These are phyloP conservation scores for Trichogramma pretiosum DNA, from an alignment of 1,140 invertebrate genomes.

Conservation along the genomic window DNA sequence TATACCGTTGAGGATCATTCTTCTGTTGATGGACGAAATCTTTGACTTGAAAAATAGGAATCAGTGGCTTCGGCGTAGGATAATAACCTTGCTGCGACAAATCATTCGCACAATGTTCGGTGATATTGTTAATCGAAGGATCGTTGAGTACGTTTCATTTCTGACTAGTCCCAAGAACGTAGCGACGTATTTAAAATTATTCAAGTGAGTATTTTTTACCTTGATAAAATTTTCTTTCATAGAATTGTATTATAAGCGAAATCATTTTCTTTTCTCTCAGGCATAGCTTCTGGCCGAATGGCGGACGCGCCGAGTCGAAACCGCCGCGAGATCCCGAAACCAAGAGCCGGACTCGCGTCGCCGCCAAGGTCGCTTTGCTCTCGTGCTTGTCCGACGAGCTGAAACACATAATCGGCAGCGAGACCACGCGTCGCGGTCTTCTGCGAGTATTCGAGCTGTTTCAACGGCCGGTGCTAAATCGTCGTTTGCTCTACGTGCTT, in stretches of 20 bases:
- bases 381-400: constrained; percentile 75
- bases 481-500: constrained; percentile 77
- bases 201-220: constrained; percentile 62
- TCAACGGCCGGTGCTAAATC: constrained; percentile 77
- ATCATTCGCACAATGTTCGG: constrained; percentile 74
- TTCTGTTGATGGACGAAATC: constrained; percentile 83
- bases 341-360: constrained; percentile 71
- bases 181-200: constrained; percentile 75
- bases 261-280: constrained; percentile 44
- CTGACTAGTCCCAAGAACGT: constrained; percentile 84
- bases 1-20: constrained; percentile 77
- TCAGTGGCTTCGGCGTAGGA: constrained; percentile 76
- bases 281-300: constrained; percentile 72
- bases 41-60: constrained; percentile 82
- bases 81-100: constrained; percentile 71
- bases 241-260: background rate
- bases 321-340: constrained; percentile 61
- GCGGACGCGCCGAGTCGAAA: constrained; percentile 52
- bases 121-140: constrained; percentile 79
- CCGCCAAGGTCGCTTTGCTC: constrained; percentile 76
- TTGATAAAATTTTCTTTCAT: too few species aligned
- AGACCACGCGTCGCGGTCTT: constrained; percentile 79
- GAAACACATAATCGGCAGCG: constrained; percentile 82
- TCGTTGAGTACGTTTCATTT: constrained; percentile 83
- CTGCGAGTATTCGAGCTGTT: constrained; percentile 82